These are phyloP conservation scores for Eupleurogrammus muticus DNA, from an alignment of 2,797 vertebrate species.

Conservation along the genomic window DNA sequence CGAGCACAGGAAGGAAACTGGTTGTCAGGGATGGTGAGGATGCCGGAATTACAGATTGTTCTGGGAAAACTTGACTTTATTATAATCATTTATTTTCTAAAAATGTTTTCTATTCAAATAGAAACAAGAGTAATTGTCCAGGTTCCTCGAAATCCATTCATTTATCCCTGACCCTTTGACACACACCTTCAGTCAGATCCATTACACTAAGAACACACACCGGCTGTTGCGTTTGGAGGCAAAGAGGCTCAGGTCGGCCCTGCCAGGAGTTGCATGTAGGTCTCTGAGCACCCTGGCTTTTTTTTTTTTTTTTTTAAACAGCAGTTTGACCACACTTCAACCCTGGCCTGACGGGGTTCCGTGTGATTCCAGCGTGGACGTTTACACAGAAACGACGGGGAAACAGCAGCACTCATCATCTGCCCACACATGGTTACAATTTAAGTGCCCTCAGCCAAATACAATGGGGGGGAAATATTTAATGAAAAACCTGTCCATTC, in stretches of 20 bases:
- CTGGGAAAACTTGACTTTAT: neutral
- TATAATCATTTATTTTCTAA: neutral
- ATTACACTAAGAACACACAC: conserved; percentile 1
- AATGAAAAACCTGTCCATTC: conserved; percentile 68
- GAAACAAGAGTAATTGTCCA: conserved; percentile 3
- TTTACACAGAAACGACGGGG: conserved; percentile 65
- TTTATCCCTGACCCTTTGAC: conserved; percentile 25
- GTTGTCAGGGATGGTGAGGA: neutral
- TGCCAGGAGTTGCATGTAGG: conserved; percentile 18
- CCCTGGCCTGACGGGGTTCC: conserved; percentile 51
- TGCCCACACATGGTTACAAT: conserved; percentile 77
- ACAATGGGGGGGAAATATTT: conserved; percentile 54
- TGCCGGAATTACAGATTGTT: neutral
- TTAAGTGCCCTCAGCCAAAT: conserved; percentile 61
- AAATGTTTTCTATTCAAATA: conserved; percentile 18
- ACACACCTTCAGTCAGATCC: conserved; percentile 16
- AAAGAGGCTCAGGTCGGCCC: conserved; percentile 20
- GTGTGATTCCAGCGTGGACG: conserved; percentile 58
- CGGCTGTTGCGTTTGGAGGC: conserved; percentile 33
- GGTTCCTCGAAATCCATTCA: conserved; percentile 17
- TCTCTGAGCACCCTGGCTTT: conserved; percentile 21
- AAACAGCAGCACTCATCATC: conserved; percentile 43
- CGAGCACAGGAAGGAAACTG: neutral
- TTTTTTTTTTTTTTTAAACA: too few relatives aligned
- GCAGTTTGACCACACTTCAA: conserved; percentile 56